Percentiles rank a stretch among this genome's conserved stretches.
Conservation (phyloP, 2,797 vertebrate species). For the Sebastes iracundus region DNA sequence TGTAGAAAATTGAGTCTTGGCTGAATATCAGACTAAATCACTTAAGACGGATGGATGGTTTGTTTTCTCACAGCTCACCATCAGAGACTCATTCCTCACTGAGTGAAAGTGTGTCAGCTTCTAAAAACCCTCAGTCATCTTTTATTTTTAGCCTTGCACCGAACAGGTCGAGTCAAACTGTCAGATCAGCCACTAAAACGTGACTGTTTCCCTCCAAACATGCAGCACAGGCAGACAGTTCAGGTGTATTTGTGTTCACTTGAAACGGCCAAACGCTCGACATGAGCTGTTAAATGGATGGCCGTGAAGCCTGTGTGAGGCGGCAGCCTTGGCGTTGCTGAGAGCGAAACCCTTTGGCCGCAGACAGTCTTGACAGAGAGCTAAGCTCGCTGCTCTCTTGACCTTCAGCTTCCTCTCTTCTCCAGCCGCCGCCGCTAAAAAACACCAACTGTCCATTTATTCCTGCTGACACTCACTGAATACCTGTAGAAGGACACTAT, state of each 20-base stretch:
- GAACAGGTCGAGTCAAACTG: conserved; percentile 29
- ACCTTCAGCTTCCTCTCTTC: conserved; percentile 62
- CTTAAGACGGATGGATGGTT: not conserved
- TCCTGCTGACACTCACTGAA: not conserved
- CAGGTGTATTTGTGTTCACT: conserved; percentile 60
- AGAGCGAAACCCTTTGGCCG: conserved; percentile 58
- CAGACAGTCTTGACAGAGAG: conserved; percentile 58
- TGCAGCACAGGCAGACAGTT: conserved; percentile 27
- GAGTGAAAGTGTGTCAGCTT: conserved; percentile 6
- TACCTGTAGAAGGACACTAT: not conserved
- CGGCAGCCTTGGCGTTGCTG: conserved; percentile 52
- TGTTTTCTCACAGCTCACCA: conserved; percentile 7
- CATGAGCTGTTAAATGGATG: conserved; percentile 53
- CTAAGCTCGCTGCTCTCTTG: conserved; percentile 68
- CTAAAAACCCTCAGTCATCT: conserved; percentile 11
- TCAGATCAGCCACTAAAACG: conserved; percentile 47
- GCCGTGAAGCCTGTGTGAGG: conserved; percentile 37
- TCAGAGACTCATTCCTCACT: not conserved
- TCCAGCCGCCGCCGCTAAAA: conserved; percentile 7
- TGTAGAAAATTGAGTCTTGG: not conserved
- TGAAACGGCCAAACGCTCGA: conserved; percentile 38
- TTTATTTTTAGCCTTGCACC: conserved; percentile 32
- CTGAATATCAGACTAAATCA: conserved; percentile 10
- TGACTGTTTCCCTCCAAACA: conserved; percentile 12
- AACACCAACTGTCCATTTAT: conserved; percentile 22